Conservation (phyloP, 2,888 invertebrate species). For the Tiphia femorata region DNA sequence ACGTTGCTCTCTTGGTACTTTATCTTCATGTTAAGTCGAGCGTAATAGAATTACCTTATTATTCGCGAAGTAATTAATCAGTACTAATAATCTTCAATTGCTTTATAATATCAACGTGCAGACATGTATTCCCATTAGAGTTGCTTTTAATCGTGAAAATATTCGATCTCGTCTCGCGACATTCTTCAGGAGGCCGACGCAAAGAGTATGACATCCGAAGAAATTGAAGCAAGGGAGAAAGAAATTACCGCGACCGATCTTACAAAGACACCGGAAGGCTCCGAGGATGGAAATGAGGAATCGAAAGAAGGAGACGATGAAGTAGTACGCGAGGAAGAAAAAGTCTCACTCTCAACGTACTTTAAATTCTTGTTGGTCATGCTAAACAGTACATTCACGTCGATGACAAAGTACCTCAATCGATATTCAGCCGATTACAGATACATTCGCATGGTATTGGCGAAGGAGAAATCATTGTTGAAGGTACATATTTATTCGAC, state of each 20-base stretch:
- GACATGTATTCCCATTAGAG: too few relatives aligned
- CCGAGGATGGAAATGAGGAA: slow-evolving; percentile 54
- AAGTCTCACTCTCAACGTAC: slow-evolving; percentile 71
- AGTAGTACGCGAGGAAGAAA: slow-evolving; percentile 60
- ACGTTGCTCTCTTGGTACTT: too few relatives aligned
- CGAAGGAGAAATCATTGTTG: slow-evolving; percentile 87
- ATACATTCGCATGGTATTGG: slow-evolving; percentile 90
- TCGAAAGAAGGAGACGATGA: slow-evolving; percentile 28
- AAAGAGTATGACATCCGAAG: slow-evolving; percentile 50
- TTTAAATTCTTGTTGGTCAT: slow-evolving; percentile 78
- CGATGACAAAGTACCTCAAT: slow-evolving; percentile 86
- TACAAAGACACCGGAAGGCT: slow-evolving; percentile 42
- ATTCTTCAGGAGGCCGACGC: slow-evolving; percentile 48
- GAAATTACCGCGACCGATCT: slow-evolving; percentile 44
- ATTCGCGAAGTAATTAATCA: too few relatives aligned
- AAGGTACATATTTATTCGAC: slow-evolving; percentile 84
- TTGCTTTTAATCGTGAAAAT: too few relatives aligned
- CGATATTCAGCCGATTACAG: slow-evolving; percentile 93
- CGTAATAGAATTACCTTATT: too few relatives aligned
- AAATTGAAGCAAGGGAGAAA: slow-evolving; percentile 50
- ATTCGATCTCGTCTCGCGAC: not conserved
- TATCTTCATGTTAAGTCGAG: too few relatives aligned
- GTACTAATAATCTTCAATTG: not conserved
- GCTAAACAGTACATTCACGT: slow-evolving; percentile 83
- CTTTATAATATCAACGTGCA: not conserved